Evolutionary conservation across 2,113 vertebrate genomes (phyloP), one percentile per base, ranked within the genome.

Genomic region (Periophthalmus modestus): DNA sequence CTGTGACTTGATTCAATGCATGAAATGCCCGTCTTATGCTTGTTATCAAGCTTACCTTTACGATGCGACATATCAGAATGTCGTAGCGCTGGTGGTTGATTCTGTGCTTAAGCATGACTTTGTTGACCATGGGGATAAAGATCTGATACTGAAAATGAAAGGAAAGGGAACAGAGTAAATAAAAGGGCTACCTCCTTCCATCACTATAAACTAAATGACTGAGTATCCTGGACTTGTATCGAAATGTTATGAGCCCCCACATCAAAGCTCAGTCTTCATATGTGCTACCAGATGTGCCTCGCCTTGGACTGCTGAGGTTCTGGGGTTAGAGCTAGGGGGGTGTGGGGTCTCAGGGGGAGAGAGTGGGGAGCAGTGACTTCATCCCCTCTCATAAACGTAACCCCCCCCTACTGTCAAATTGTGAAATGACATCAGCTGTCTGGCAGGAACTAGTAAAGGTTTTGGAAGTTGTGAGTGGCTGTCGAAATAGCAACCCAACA

Each of bases 81-180:
- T 99, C 98, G 0, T 99, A 99, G 61, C 97, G 96, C 68, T 99
- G 97, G 82, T 99, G 97, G 88, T 96, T 97, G 82, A 99, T 96
- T 73, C 97, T 90, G 93, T 99, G 98, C 68, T 96, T 94, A 81
- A 96, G 93, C 89, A 99, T 94, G 54, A 99, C 97, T 91, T 99
- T 99, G 86, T 98, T 98, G 86, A 99, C 98, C 98, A 99, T 99
- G 0, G 98, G 97, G 70, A 99, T 98, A 87, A 99, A 99, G 86
- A 99, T 99, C 73, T 99, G 97, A 85, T 98, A 99, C 98, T 99
- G 81, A 82, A 87, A 28, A 74, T 90, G 73, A 23, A 14, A 71
- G 84, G 48, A 58, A 65, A 72, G 18, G n/a, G 46, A 68, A 71
- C 4, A 52, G 46, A 62, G 79, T 79, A 75, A 85, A 83, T 82